Base-by-base conservation (phyloP, 2,797 vertebrate species). In the Pipistrellus pipistrellus region DNA sequence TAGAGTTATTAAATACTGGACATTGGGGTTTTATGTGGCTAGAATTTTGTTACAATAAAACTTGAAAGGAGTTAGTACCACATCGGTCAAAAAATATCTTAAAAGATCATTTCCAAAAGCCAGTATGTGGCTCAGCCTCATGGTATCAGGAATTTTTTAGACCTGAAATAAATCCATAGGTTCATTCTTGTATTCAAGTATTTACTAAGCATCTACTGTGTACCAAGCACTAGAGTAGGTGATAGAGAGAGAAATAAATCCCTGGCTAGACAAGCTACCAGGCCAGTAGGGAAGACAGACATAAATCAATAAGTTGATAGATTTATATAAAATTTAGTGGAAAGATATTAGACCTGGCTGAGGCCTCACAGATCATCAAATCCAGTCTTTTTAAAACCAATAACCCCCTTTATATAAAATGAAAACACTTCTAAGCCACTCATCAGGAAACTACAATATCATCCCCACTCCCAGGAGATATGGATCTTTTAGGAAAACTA, bases 1-100 rank as follows among this genome's bases (percentile, higher is more conserved):
- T 41, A 75, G 68, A 10, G 21, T 75, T 85, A 89, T 71, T 76
- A 92, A 83, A 93, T 88, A 72, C 62, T 62, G 55, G 66, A 94
- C 78, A 81, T 68, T 68, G 48, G 46, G 51, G 4, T 87, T 91
- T 32, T 68, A 83, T 53, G 68, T 88, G 80, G 35, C 48, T 90
- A 78, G 30, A 92, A 84, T 92, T 85, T 57, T 72, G 12, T 82
- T 90, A 86, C 38, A 90, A 92, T 85, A 88, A 88, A 95, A 86
- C 32, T 55, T 91, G 80, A 92, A 95, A 83, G 41, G 53, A 53
- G 7, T 78, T 82, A 90, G 30, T 66, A 92, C 32, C 73, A 88
- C 35, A 87, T 32, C 77, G 44, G 25, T 59, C 35, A 57, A 91
- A 80, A 94, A 81, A 85, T 66, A 73, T 30, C 41, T 95, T 83